phyloP scores from a whole-genome alignment of 2,888 invertebrate species.

The Blastobasis adustella region DNA sequence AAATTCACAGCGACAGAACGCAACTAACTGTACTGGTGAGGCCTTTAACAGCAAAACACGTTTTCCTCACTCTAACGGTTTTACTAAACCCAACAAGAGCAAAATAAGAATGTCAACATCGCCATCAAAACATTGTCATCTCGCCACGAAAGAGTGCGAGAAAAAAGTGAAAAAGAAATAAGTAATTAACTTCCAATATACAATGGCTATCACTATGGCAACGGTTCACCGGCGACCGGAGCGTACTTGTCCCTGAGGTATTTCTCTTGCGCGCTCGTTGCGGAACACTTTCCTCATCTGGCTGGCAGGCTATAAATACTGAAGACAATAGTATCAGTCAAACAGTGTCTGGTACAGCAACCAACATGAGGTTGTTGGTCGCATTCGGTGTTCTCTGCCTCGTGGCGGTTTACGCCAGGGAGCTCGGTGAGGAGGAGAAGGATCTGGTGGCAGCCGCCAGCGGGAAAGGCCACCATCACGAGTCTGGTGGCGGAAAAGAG shows the following conservation, averaged over 20 bases:
- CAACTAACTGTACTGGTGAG: too few relatives aligned
- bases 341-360: conserved; percentile 32
- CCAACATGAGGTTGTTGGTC: conserved; percentile 59
- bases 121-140: too few relatives aligned
- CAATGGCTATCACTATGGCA: conserved; percentile 24
- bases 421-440: conserved; percentile 50
- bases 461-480: conserved; percentile 48
- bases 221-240: conserved; percentile 43
- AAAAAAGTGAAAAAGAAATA: conserved; percentile 29
- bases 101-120: too few relatives aligned
- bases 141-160: too few relatives aligned
- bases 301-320: conserved; percentile 56
- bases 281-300: conserved; percentile 59
- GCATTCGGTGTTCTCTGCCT: conserved; percentile 55
- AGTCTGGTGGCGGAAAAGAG: conserved; percentile 59
- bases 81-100: too few relatives aligned
- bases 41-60: too few relatives aligned
- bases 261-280: conserved; percentile 41
- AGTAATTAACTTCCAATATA: conserved; percentile 17
- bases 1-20: too few relatives aligned
- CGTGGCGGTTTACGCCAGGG: conserved; percentile 51
- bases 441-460: conserved; percentile 62
- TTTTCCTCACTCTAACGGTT: too few relatives aligned
- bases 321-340: conserved; percentile 23
- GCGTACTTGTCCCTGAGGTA: conserved; percentile 47